Evolutionary conservation across 2,888 invertebrate genomes (phyloP).

Genomic region (Xylota sylvarum): DNA sequence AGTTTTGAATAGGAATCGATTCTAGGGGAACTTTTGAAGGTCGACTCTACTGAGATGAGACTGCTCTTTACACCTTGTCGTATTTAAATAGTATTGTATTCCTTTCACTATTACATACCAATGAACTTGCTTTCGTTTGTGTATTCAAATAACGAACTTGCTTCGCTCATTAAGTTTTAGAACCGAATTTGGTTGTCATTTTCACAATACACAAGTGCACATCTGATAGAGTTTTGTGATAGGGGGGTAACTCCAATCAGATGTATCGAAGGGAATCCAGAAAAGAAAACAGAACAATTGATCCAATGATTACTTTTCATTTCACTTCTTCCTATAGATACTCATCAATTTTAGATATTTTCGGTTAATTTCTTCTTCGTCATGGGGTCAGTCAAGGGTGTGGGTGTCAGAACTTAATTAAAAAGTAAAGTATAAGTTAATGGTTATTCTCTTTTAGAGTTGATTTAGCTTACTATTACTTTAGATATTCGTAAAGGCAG

Average conservation of each 20-base stretch:
- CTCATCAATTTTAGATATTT: background rate
- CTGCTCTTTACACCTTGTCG: background rate
- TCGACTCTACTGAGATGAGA: too few species aligned
- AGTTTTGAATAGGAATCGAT: too few species aligned
- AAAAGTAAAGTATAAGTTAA: too few species aligned
- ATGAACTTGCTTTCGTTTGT: background rate
- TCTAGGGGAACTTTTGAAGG: too few species aligned
- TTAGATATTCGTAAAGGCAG: too few species aligned
- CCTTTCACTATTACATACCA: background rate
- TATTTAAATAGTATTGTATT: background rate
- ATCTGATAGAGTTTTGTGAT: background rate
- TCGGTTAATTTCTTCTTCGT: background rate
- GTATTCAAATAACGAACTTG: background rate
- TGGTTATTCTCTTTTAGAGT: too few species aligned
- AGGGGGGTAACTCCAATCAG: background rate
- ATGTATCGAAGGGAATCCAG: background rate
- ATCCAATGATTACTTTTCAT: background rate
- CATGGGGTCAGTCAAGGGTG: too few species aligned
- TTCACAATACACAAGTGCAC: background rate
- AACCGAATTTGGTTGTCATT: background rate
- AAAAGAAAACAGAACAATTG: background rate
- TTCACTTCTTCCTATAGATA: background rate
- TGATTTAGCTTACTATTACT: too few species aligned
- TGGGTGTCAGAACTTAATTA: too few species aligned
- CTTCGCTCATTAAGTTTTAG: background rate